Evolutionary conservation across 1,140 invertebrate species (phyloP).

Genomic region (Trinorchestia longiramus): DNA sequence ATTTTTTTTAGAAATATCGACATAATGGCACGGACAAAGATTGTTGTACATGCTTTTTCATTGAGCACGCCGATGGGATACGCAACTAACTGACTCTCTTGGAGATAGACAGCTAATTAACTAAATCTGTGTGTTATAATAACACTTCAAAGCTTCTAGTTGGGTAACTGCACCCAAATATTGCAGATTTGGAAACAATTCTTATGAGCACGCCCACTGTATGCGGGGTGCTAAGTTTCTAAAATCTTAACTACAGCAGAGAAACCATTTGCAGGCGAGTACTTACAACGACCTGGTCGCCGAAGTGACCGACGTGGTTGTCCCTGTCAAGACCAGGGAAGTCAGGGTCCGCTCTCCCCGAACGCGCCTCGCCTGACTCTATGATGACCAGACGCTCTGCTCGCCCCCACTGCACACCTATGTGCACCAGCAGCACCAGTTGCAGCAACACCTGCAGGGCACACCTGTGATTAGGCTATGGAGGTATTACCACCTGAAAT

Average conservation of each 20-base stretch:
- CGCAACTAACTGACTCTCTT: too few relatives aligned
- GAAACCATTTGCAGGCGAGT: not conserved
- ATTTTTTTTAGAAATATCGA: too few relatives aligned
- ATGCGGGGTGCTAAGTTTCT: not conserved
- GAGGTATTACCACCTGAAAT: not conserved
- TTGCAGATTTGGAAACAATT: too few relatives aligned
- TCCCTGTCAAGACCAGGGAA: slow-evolving; percentile 12
- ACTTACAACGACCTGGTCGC: slow-evolving; percentile 16
- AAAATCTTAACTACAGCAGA: not conserved
- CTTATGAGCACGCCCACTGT: too few relatives aligned
- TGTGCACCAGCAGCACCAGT: not conserved
- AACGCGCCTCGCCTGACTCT: slow-evolving; percentile 33
- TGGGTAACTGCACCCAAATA: too few relatives aligned
- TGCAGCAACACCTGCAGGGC: slow-evolving; percentile 8
- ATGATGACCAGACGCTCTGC: not conserved
- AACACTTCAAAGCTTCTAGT: too few relatives aligned
- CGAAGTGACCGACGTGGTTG: slow-evolving; percentile 21
- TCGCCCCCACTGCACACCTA: not conserved
- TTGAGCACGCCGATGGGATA: too few relatives aligned
- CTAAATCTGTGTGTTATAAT: too few relatives aligned
- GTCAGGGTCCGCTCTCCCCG: slow-evolving; percentile 25
- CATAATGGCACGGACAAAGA: too few relatives aligned
- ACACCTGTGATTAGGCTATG: not conserved
- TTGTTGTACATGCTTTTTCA: too few relatives aligned
- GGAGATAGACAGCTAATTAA: too few relatives aligned